Evolutionary conservation across 2,888 invertebrate species (phyloP), one percentile per base, ranked within the genome.

Genomic region (Pelosia muscerda): DNA sequence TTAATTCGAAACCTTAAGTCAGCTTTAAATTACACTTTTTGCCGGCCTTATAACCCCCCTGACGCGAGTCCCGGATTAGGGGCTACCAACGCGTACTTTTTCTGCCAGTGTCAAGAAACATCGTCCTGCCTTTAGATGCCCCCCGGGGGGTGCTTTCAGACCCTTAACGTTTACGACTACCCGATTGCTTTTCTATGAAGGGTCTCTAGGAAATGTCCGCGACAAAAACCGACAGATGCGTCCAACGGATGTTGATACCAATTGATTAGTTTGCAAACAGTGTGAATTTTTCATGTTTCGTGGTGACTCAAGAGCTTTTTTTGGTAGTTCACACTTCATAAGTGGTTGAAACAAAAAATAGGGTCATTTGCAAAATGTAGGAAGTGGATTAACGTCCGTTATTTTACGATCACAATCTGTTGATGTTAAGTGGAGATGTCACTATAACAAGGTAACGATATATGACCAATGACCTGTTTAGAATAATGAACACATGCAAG

Each of bases 111-210:
- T 91, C 92, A 93, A 92, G 92, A 91, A 92, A 92, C 91, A 91
- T 89, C 89, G 90, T 88, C 88, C 88, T 90, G 87, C 91, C 92
- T 88, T 91, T 93, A 95, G 94, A 90, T 88, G 94, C 92, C 93
- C 95, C 95, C 95, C 83, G 87, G 96, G 95, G 95, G 92, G 95
- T 93, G 84, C 91, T 96, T 95, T 88, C 85, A 87, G 92, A 91
- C 95, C 95, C 94, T 95, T 95, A 95, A 95, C 95, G 93, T 96
- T 96, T 96, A 96, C 96, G 95, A 95, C 95, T 94, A 94, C 93
- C 93, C 96, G 96, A 96, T 96, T 96, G 96, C 96, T 95, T 95
- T 95, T 94, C 94, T 92, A 94, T 94, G 94, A 95, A 94, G 93
- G 94, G 90, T 85, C 90, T 87, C 83, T 82, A 83, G 82, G 87